These are phyloP conservation scores for Progne subis DNA, from an alignment of 2,113 vertebrate genomes.

Conservation along the genomic window DNA sequence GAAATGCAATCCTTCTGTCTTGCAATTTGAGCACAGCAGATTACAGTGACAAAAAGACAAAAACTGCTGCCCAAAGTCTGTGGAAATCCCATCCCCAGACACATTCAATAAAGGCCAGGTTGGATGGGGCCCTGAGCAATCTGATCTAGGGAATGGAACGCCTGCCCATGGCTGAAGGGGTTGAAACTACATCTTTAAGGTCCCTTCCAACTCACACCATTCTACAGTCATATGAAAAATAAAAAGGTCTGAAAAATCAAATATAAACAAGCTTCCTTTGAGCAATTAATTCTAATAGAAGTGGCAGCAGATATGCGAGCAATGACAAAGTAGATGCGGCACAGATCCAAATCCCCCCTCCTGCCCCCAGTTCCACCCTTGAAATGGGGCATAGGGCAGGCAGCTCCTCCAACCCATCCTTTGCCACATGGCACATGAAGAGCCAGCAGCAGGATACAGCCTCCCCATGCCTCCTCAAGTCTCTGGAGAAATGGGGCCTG, in stretches of 20 bases:
- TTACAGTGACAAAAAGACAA: neutral
- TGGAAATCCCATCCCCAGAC: neutral
- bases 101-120: neutral
- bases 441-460: neutral
- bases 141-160: neutral
- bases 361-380: neutral
- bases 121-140: neutral
- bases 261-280: neutral
- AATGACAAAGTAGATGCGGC: neutral
- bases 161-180: neutral
- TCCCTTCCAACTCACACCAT: neutral
- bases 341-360: rapidly evolving
- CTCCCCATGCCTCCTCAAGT: no score
- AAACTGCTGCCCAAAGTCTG: neutral
- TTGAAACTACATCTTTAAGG: neutral
- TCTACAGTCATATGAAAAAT: neutral
- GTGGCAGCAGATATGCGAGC: neutral
- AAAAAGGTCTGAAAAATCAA: neutral
- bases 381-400: neutral
- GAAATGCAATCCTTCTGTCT: neutral
- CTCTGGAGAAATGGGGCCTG: neutral
- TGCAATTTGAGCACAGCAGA: neutral
- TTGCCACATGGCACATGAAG: rapidly evolving
- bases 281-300: neutral
- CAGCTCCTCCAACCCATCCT: neutral